Conservation (phyloP, 2,888 invertebrate genomes). For the Apomyelois bistriatella region DNA sequence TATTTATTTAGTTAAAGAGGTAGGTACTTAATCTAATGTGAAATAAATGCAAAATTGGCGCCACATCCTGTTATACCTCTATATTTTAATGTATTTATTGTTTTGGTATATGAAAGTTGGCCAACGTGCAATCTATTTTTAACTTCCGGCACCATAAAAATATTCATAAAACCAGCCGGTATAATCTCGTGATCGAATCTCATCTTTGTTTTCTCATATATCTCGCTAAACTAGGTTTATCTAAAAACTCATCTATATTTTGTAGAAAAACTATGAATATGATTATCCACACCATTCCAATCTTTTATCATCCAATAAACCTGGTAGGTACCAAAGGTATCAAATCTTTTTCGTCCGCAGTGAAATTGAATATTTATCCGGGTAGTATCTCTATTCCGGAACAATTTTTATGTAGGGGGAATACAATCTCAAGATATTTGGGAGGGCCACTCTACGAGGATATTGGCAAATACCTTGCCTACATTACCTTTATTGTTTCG, state of each 20-base stretch:
- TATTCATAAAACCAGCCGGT: slow-evolving; percentile 14
- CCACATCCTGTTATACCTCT: too few relatives aligned
- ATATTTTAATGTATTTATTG: too few relatives aligned
- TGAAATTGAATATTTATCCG: slow-evolving; percentile 80
- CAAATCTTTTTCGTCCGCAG: slow-evolving; percentile 79
- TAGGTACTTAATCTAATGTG: not conserved
- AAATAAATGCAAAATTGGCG: too few relatives aligned
- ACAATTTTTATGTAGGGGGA: slow-evolving; percentile 79
- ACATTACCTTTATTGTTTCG: slow-evolving; percentile 77
- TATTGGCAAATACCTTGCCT: slow-evolving; percentile 78
- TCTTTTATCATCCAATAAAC: slow-evolving; percentile 76
- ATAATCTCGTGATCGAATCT: slow-evolving; percentile 15
- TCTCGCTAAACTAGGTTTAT: slow-evolving; percentile 46
- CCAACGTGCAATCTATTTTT: slow-evolving; percentile 2
- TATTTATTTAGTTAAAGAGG: too few relatives aligned
- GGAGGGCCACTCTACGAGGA: slow-evolving; percentile 74
- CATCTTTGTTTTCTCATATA: slow-evolving; percentile 11
- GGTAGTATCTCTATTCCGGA: slow-evolving; percentile 78
- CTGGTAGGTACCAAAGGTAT: slow-evolving; percentile 74
- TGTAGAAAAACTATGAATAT: slow-evolving; percentile 74
- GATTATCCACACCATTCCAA: slow-evolving; percentile 77
- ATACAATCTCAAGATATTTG: slow-evolving; percentile 78
- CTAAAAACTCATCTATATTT: slow-evolving; percentile 55
- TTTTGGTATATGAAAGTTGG: not conserved
- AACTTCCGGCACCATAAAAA: slow-evolving; percentile 11